Conservation (phyloP, 2,888 invertebrate species). For the Agrochola circellaris region DNA sequence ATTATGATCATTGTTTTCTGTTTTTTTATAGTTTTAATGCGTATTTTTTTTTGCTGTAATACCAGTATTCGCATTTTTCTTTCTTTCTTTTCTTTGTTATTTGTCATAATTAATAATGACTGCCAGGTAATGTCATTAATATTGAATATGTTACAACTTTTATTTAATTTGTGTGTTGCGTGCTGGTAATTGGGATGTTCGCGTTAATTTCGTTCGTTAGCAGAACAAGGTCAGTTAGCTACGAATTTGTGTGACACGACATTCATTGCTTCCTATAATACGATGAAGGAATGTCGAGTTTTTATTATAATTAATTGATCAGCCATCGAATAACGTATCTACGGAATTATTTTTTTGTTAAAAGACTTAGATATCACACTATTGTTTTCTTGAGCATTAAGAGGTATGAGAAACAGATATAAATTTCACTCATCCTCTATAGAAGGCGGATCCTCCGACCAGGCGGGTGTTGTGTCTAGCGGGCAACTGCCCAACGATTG, state of each 20-base stretch:
- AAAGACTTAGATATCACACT: neutral
- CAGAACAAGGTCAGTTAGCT: constrained; percentile 35
- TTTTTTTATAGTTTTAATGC: too few relatives aligned
- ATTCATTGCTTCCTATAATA: constrained; percentile 25
- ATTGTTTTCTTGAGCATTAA: neutral
- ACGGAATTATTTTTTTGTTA: neutral
- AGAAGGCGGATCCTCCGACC: too few relatives aligned
- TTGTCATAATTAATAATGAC: too few relatives aligned
- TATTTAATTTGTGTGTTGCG: constrained; percentile 27
- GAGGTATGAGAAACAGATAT: too few relatives aligned
- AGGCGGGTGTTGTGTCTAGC: too few relatives aligned
- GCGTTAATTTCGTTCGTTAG: constrained; percentile 38
- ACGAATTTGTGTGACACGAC: constrained; percentile 4
- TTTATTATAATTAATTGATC: constrained; percentile 22
- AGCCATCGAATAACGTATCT: neutral
- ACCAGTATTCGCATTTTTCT: too few relatives aligned
- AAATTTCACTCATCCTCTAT: too few relatives aligned
- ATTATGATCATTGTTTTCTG: too few relatives aligned
- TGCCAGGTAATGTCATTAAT: constrained; percentile 8
- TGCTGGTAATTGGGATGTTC: constrained; percentile 42
- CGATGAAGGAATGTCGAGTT: neutral
- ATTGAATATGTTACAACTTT: constrained; percentile 19
- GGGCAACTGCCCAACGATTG: too few relatives aligned
- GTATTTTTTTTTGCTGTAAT: too few relatives aligned
- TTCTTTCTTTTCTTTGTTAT: too few relatives aligned